Base-by-base conservation (phyloP, 2,797 vertebrate genomes). In the Apogon talboti region DNA sequence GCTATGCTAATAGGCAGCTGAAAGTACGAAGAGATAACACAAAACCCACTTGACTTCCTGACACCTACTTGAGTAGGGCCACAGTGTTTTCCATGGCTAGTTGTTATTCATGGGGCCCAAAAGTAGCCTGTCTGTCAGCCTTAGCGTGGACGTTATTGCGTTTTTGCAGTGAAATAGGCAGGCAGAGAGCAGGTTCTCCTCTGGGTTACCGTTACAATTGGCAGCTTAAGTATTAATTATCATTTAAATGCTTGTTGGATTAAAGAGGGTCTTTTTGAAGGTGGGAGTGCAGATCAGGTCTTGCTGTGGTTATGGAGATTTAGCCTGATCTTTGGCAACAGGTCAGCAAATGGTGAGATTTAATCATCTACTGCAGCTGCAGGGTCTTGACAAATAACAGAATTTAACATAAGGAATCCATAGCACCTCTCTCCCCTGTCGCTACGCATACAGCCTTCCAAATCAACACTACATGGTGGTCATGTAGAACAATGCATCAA, bases 31-130 rank as follows among this genome's bases (percentile, higher is more conserved):
- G 79, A 90, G 92, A 93, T 94, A 94, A 93, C 91, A 87, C 87
- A 91, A 92, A 91, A 88, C 88, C 89, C 91, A 91, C 92, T 93
- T 93, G 92, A 95, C 93, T 93, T 89, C 74, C 85, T 92, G 92
- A 92, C 91, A 90, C 88, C 83, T 85, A 84, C 89, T 90, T 84
- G 83, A 89, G 82, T 86, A 79, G 75, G 87, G 84, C 90, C 89
- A 79, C 66, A 43, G 72, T 46, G 51, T 88, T 90, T 90, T 91
- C 91, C 88, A 82, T 81, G 85, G 76, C 85, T 91, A 83, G 87
- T 92, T 91, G 85, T 90, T 91, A 93, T 92, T 92, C 89, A 92
- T 90, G 83, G 84, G 63, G 66, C 69, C 83, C 79, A 24, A 87
- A 86, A 85, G 83, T 88, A 87, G 86, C 78, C 84, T 90, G 89